Percentiles rank a stretch among this genome's conserved stretches.
Evolutionary conservation across 1,140 invertebrate species (phyloP).

Genomic region (Dendrolimus kikuchii): DNA sequence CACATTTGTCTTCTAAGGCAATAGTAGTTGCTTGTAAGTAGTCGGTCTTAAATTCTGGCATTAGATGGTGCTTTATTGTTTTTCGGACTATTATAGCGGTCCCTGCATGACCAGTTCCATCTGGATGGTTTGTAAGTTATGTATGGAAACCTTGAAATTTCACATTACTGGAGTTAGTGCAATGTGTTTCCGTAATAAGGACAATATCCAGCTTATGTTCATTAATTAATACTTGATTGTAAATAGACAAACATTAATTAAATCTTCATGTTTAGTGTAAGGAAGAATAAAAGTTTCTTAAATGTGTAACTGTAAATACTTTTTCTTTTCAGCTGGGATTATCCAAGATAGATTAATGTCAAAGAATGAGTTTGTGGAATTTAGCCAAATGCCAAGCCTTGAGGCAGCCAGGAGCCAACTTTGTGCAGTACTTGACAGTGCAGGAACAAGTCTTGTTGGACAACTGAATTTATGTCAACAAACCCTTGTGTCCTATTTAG

Average conservation of each 20-base stretch:
- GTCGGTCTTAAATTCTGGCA: constrained; percentile 10
- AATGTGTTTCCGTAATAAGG: no score
- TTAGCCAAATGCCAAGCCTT: constrained; percentile 76
- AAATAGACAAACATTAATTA: no score
- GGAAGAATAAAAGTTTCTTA: no score
- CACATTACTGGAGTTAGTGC: no score
- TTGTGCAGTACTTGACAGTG: constrained; percentile 76
- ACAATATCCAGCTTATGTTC: no score
- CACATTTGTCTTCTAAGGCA: constrained; percentile 7
- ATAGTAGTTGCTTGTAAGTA: constrained; percentile 17
- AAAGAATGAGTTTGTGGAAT: constrained; percentile 77
- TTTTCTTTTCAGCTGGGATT: constrained; percentile 74
- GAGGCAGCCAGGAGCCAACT: constrained; percentile 74
- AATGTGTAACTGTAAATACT: no score
- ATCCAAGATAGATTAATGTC: constrained; percentile 77
- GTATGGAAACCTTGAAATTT: neutral
- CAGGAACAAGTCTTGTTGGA: constrained; percentile 74
- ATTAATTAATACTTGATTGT: no score
- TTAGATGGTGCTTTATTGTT: constrained; percentile 11
- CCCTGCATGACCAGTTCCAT: constrained; percentile 1
- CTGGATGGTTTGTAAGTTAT: neutral
- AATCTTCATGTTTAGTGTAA: no score
- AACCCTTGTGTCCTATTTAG: constrained; percentile 76
- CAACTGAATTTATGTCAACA: constrained; percentile 80
- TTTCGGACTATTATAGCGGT: constrained; percentile 1